phyloP scores from a whole-genome alignment of 2,888 invertebrate genomes.

The Caenorhabditis auriculariae region DNA sequence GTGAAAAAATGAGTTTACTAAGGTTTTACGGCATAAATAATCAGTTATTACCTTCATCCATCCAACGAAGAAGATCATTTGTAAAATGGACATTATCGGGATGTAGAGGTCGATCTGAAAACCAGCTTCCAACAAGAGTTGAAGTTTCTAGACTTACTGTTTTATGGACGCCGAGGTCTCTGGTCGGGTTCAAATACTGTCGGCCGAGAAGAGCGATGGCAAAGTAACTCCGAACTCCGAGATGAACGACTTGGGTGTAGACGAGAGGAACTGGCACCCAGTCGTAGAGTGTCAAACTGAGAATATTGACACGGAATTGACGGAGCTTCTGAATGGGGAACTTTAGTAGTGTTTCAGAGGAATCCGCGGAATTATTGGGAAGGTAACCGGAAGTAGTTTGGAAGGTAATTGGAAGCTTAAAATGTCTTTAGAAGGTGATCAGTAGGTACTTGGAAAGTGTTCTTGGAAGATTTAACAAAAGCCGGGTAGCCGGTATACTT shows the following conservation, averaged over 20 bases:
- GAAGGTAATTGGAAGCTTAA: too few relatives aligned
- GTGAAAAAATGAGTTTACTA: neutral
- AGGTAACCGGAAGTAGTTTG: too few relatives aligned
- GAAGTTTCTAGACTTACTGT: neutral
- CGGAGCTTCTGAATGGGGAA: constrained; percentile 45
- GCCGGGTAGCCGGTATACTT: too few relatives aligned
- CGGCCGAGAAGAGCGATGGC: constrained; percentile 51
- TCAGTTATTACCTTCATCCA: constrained; percentile 52
- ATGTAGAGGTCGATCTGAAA: constrained; percentile 53
- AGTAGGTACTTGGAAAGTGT: too few relatives aligned
- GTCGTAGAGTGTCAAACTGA: constrained; percentile 54
- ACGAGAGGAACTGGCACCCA: constrained; percentile 57
- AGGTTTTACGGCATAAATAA: neutral
- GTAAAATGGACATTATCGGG: constrained; percentile 59
- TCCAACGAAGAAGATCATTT: constrained; percentile 58
- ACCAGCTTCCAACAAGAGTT: neutral
- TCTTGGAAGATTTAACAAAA: too few relatives aligned
- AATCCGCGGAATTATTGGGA: too few relatives aligned
- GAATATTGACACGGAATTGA: constrained; percentile 51
- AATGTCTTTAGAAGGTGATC: too few relatives aligned
- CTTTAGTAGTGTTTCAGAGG: neutral
- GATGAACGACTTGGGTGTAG: constrained; percentile 55
- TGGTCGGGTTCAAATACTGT: constrained; percentile 44
- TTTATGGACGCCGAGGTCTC: constrained; percentile 3
- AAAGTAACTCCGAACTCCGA: constrained; percentile 56